Evolutionary conservation across 1,140 invertebrate genomes (phyloP), one percentile per base, ranked within the genome.

Genomic region (Drosophila virilis): DNA sequence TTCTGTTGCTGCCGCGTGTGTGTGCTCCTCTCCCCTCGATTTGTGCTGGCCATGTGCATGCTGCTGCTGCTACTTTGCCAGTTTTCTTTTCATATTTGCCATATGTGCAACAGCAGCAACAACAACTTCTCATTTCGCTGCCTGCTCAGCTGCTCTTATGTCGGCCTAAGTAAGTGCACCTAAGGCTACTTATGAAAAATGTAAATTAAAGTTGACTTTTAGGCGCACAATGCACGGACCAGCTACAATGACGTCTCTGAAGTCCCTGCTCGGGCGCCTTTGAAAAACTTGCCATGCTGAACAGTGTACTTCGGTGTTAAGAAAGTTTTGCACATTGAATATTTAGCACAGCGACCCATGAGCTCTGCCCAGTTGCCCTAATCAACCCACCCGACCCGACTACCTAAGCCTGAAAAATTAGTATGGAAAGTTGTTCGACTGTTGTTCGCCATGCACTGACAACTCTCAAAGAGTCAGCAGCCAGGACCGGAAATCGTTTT

Each of bases 121-220:
- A 65, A 66, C 35, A 71, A 72, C 62, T 57, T 77, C 80, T 70
- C 77, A 74, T 74, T 62, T 35, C 73, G 62, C 55, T 50, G 40
- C 46, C 6, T 48, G 8, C 55, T 68, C 52, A 48, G 40, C 71
- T 78, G 65, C 67, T 89, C 76, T 90, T 84, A 83, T 90, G 80
- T 73, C 60, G 71, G 84, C 83, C 76, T 91, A 91, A 91, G 89
- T 91, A 91, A 91, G 89, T 91, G 89, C 88, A 91, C 88, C 89
- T 78, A 82, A 85, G 89, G 89, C 89, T 91, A 91, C 89, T 91
- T 91, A 91, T 91, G 78, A 76, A 89, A 91, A 91, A 91, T 91
- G 80, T 55, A 91, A 91, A 91, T 91, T 91, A 78, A 91, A 91
- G 89, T 89, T 91, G 89, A 91, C 89, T 91, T 89, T 81, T 76